Evolutionary conservation across 2,797 vertebrate species (phyloP).

Genomic region (Phrynocephalus forsythii): DNA sequence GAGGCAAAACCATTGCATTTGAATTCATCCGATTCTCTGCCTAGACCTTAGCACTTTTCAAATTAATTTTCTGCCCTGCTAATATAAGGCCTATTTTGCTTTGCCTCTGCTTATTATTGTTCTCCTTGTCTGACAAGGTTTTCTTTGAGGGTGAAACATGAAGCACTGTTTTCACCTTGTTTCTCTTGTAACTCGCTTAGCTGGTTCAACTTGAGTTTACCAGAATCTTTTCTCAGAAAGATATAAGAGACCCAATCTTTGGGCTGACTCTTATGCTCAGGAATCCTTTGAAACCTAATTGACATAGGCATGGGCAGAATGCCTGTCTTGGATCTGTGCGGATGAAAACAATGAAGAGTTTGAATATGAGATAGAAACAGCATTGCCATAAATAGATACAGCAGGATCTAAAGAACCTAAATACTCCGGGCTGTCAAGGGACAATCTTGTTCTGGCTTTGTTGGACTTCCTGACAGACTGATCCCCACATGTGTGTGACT

Average conservation of each 20-base stretch:
- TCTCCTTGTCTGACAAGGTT: slow-evolving; percentile 18
- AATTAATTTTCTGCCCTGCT: slow-evolving; percentile 27
- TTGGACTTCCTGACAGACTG: too few relatives aligned
- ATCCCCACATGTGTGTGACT: too few relatives aligned
- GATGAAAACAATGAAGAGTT: slow-evolving; percentile 9
- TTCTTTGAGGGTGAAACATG: background rate
- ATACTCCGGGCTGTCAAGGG: background rate
- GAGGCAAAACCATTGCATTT: background rate
- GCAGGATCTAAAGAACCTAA: background rate
- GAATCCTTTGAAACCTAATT: slow-evolving; percentile 9
- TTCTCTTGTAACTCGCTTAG: background rate
- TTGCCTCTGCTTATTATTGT: background rate
- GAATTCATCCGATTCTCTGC: background rate
- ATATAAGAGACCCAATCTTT: background rate
- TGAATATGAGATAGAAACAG: background rate
- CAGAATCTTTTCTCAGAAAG: background rate
- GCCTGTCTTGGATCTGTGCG: background rate
- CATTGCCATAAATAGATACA: background rate
- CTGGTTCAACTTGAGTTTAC: background rate
- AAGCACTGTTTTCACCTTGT: background rate
- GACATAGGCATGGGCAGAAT: background rate
- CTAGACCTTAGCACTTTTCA: background rate
- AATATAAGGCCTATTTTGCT: slow-evolving; percentile 10
- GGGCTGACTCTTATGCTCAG: background rate
- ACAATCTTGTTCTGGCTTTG: too few relatives aligned